These are phyloP conservation scores for Varanus salvator DNA, from an alignment of 2,113 vertebrate genomes.

Conservation along the genomic window DNA sequence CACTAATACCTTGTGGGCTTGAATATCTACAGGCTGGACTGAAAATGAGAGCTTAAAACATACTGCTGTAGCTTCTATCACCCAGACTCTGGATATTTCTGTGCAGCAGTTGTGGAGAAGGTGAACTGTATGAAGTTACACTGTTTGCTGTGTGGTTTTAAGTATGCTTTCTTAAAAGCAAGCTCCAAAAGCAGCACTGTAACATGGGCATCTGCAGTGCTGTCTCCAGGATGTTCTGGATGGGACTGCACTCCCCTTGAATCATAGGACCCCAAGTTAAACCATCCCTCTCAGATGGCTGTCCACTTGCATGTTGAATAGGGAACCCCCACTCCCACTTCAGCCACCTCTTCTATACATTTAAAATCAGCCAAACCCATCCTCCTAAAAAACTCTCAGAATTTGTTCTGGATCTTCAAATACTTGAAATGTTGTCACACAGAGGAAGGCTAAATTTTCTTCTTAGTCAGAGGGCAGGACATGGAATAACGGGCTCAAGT, in stretches of 20 bases:
- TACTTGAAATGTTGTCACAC: too few relatives aligned
- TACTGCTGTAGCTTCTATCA: slow-evolving; percentile 29
- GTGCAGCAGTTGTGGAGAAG: slow-evolving; percentile 45
- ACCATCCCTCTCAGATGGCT: too few relatives aligned
- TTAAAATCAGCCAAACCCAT: background rate
- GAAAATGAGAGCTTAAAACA: slow-evolving; percentile 49
- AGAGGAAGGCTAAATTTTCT: too few relatives aligned
- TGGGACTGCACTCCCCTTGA: too few relatives aligned
- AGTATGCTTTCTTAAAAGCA: background rate
- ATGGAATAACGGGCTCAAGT: too few relatives aligned
- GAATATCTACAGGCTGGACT: slow-evolving; percentile 15
- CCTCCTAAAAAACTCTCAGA: background rate
- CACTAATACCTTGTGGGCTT: slow-evolving; percentile 47
- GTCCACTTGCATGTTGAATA: too few relatives aligned
- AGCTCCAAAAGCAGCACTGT: background rate
- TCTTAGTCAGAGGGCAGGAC: too few relatives aligned
- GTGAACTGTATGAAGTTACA: slow-evolving; percentile 40
- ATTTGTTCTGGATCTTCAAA: background rate
- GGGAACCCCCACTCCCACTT: too few relatives aligned
- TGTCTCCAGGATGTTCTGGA: too few relatives aligned
- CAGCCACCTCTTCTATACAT: too few relatives aligned
- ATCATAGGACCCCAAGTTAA: too few relatives aligned
- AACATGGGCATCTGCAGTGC: background rate
- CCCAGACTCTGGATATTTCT: slow-evolving; percentile 19
- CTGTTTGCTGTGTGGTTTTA: background rate